These are phyloP conservation scores for Agriopis leucophaearia DNA, from an alignment of 2,888 invertebrate genomes.

Conservation along the genomic window DNA sequence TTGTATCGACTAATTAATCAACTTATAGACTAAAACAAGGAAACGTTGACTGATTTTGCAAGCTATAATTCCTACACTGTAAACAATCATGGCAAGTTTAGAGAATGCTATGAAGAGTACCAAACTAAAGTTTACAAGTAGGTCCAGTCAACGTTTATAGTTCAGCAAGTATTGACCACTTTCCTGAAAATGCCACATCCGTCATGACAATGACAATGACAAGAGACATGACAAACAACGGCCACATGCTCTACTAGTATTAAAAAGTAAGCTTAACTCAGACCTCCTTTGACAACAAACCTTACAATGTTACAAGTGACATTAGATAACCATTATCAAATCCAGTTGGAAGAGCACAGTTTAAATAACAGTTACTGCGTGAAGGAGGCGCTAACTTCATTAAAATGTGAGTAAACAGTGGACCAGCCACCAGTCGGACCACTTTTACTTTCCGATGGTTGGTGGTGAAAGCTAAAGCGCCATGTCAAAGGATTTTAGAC, in stretches of 20 bases:
- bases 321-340: conserved; percentile 46
- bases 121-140: too few species aligned
- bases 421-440: conserved; percentile 36
- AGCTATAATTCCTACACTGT: too few species aligned
- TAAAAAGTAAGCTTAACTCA: neutral
- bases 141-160: too few species aligned
- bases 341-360: conserved; percentile 24
- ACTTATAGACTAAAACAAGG: neutral
- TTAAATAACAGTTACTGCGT: neutral
- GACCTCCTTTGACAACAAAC: conserved; percentile 7
- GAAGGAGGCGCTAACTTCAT: conserved; percentile 34
- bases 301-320: conserved; percentile 16
- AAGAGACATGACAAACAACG: too few species aligned
- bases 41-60: neutral
- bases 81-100: too few species aligned
- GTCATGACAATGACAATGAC: too few species aligned
- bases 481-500: conserved; percentile 8
- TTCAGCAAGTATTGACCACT: too few species aligned
- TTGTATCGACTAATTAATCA: neutral
- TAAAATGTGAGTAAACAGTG: conserved; percentile 35
- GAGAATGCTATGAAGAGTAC: too few species aligned
- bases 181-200: too few species aligned
- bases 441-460: conserved; percentile 51
- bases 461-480: conserved; percentile 26
- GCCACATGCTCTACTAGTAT: too few species aligned